Evolutionary conservation across 92 coral and sea anemone species (phyloP).

Genomic region (Heteractis magnifica): DNA sequence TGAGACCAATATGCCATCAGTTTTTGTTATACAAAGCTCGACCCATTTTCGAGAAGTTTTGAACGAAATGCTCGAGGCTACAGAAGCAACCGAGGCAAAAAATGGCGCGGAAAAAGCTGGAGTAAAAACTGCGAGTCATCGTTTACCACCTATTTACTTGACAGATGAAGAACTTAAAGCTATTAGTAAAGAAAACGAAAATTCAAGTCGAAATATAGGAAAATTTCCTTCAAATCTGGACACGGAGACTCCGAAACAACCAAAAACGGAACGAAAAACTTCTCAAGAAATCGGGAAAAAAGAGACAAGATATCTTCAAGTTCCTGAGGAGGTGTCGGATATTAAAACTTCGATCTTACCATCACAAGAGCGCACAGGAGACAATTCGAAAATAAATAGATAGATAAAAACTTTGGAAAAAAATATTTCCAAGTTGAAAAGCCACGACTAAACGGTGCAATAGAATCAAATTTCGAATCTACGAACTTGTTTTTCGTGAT

Average conservation of each 20-base stretch:
- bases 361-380: neutral
- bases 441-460: too few species aligned
- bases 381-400: neutral
- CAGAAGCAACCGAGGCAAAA: neutral
- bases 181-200: slow-evolving; percentile 7
- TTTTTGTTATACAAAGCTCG: slow-evolving; percentile 30
- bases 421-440: too few species aligned
- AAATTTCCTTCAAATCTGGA: slow-evolving; percentile 8
- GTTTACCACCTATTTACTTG: slow-evolving; percentile 22
- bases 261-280: neutral
- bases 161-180: slow-evolving; percentile 23
- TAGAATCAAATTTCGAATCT: too few species aligned
- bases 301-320: neutral
- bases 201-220: slow-evolving; percentile 21
- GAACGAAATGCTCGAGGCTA: slow-evolving; percentile 24
- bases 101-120: neutral
- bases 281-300: slow-evolving; percentile 7
- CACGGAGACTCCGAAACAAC: neutral
- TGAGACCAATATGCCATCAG: slow-evolving; percentile 28
- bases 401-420: neutral
- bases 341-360: neutral
- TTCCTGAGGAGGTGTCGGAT: neutral
- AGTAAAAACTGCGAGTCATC: neutral
- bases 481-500: too few species aligned
- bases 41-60: slow-evolving; percentile 37